These are phyloP conservation scores for Ophiodon elongatus DNA, from an alignment of 2,113 vertebrate species.

Conservation along the genomic window DNA sequence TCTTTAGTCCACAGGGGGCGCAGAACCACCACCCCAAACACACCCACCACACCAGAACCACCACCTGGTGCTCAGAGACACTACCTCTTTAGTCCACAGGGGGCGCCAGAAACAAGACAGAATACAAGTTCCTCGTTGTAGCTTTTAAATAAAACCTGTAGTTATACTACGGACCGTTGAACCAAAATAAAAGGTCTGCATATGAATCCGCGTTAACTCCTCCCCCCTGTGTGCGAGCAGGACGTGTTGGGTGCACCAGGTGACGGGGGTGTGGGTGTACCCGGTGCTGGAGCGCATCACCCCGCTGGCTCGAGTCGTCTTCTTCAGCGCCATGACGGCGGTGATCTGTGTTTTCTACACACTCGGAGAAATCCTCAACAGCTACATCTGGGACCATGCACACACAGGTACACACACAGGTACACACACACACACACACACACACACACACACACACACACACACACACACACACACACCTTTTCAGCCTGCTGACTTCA, in stretches of 20 bases:
- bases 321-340: conserved; percentile 87
- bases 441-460: not conserved
- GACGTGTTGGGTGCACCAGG: conserved; percentile 97
- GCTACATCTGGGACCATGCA: conserved; percentile 95
- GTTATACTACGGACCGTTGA: not conserved
- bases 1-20: too few relatives aligned
- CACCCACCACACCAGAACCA: too few relatives aligned
- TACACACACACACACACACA: not conserved
- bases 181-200: not conserved
- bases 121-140: too few relatives aligned
- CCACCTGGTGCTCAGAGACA: too few relatives aligned
- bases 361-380: conserved; percentile 95
- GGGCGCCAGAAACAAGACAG: too few relatives aligned
- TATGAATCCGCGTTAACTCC: not conserved
- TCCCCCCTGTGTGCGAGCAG: conserved; percentile 71
- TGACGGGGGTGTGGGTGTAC: conserved; percentile 98
- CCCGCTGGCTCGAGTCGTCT: conserved; percentile 86
- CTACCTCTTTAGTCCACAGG: too few relatives aligned
- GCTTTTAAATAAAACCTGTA: too few relatives aligned
- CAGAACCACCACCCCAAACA: too few relatives aligned
- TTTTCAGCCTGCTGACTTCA: not conserved
- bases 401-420: conserved; percentile 69
- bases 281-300: conserved; percentile 92
- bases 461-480: not conserved
- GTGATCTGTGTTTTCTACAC: conserved; percentile 91